These are phyloP conservation scores for Eilema griseolum DNA, from an alignment of 2,888 invertebrate species.

Conservation along the genomic window DNA sequence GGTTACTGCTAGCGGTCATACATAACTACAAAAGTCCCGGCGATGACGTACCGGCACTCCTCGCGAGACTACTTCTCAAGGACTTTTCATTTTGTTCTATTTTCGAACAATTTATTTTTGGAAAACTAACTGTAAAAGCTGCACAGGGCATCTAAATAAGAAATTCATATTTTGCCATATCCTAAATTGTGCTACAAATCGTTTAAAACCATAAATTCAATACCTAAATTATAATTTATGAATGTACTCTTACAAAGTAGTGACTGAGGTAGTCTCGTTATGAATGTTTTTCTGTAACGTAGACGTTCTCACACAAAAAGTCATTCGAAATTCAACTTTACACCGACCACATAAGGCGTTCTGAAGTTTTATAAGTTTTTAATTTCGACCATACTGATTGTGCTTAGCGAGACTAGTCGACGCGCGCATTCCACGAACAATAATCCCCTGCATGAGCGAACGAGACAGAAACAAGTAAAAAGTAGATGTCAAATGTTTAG, in stretches of 20 bases:
- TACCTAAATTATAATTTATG: conserved; percentile 78
- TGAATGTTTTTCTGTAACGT: conserved; percentile 53
- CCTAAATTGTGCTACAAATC: conserved; percentile 7
- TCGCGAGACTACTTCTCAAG: conserved; percentile 86
- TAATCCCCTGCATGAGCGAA: conserved; percentile 78
- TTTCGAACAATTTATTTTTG: conserved; percentile 67
- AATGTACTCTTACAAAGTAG: conserved; percentile 84
- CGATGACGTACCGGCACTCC: conserved; percentile 83
- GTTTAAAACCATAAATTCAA: conserved; percentile 23
- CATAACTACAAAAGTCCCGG: conserved; percentile 78
- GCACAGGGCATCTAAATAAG: conserved; percentile 12
- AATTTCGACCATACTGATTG: conserved; percentile 64
- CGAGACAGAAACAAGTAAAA: conserved; percentile 79
- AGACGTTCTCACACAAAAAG: conserved; percentile 37
- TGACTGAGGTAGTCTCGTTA: conserved; percentile 81
- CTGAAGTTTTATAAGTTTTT: conserved; percentile 31
- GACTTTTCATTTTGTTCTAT: conserved; percentile 82
- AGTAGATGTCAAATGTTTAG: conserved; percentile 86
- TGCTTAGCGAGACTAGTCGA: conserved; percentile 81
- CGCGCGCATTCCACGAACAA: conserved; percentile 85
- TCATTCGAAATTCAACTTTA: conserved; percentile 64
- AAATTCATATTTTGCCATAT: conserved; percentile 23
- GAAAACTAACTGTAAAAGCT: conserved; percentile 37
- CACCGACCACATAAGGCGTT: conserved; percentile 37
- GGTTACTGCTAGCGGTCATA: conserved; percentile 70